Evolutionary conservation across 2,888 invertebrate genomes (phyloP).

Genomic region (Polydrusus cervinus): DNA sequence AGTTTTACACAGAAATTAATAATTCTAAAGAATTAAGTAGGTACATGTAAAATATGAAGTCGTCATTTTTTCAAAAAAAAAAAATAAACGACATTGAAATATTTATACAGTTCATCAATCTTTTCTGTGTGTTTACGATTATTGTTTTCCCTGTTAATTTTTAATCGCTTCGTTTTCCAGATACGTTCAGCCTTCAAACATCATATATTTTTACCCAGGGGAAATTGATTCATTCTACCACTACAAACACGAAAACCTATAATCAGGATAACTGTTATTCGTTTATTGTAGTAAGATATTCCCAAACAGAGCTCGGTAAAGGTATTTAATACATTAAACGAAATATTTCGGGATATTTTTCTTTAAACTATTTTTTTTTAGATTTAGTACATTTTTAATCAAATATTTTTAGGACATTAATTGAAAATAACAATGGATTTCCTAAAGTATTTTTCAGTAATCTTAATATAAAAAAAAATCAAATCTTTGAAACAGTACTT

Average conservation of each 20-base stretch:
- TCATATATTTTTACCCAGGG: slow-evolving; percentile 2
- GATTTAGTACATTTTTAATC: too few relatives aligned
- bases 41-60: not conserved
- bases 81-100: not conserved
- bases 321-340: too few relatives aligned
- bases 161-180: slow-evolving; percentile 13
- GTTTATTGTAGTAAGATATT: slow-evolving; percentile 3
- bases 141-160: not conserved
- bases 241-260: slow-evolving; percentile 6
- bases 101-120: slow-evolving; percentile 4
- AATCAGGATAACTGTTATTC: not conserved
- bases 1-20: too few relatives aligned
- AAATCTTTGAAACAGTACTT: too few relatives aligned
- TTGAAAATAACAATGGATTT: too few relatives aligned
- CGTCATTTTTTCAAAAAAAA: not conserved
- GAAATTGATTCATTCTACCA: slow-evolving; percentile 12
- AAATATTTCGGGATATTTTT: too few relatives aligned
- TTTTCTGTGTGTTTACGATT: not conserved
- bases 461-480: too few relatives aligned
- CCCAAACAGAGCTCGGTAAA: too few relatives aligned
- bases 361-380: too few relatives aligned
- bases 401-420: too few relatives aligned
- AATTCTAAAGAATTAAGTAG: too few relatives aligned
- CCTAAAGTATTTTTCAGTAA: too few relatives aligned
- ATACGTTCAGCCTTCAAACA: not conserved